A percentile compares a stretch with the other conserved stretches of the same genome.
phyloP scores from a whole-genome alignment of 2,797 vertebrate genomes.

The Hyperoplus lanceolatus region DNA sequence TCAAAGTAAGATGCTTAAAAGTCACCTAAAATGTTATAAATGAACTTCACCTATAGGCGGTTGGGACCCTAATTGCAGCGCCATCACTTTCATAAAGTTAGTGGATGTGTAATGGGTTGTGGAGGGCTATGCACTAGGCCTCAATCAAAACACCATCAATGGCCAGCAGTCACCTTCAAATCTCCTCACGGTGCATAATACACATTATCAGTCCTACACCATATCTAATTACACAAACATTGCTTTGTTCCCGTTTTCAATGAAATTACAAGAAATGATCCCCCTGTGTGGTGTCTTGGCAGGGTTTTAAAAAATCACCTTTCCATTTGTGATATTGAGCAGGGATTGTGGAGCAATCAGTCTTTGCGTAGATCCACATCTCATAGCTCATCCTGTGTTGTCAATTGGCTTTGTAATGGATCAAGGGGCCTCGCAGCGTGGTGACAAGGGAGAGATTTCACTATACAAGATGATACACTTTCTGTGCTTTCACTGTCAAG shows the following conservation, averaged over 20 bases:
- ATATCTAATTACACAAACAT: conserved; percentile 65
- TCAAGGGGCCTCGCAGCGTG: conserved; percentile 37
- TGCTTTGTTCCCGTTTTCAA: conserved; percentile 47
- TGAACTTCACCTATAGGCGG: conserved; percentile 2
- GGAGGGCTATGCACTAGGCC: conserved; percentile 25
- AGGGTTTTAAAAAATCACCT: conserved; percentile 64
- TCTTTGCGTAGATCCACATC: conserved; percentile 66
- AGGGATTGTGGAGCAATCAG: conserved; percentile 54
- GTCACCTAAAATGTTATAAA: conserved; percentile 3
- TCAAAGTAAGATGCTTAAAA: not conserved
- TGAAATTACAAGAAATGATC: conserved; percentile 63
- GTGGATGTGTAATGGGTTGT: conserved; percentile 14
- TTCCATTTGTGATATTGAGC: conserved; percentile 72
- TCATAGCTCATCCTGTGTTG: conserved; percentile 71
- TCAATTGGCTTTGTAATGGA: conserved; percentile 68
- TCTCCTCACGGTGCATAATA: conserved; percentile 19
- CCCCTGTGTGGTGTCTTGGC: conserved; percentile 39
- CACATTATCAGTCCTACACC: conserved; percentile 33
- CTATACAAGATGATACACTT: conserved; percentile 24
- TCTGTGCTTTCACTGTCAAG: conserved; percentile 16
- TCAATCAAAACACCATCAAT: conserved; percentile 15
- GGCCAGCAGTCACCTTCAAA: conserved; percentile 49
- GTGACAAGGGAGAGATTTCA: conserved; percentile 58
- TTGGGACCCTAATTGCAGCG: conserved; percentile 10
- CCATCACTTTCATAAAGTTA: conserved; percentile 20